Conservation (phyloP, 2,113 vertebrate species). For the Saiga tatarica region DNA sequence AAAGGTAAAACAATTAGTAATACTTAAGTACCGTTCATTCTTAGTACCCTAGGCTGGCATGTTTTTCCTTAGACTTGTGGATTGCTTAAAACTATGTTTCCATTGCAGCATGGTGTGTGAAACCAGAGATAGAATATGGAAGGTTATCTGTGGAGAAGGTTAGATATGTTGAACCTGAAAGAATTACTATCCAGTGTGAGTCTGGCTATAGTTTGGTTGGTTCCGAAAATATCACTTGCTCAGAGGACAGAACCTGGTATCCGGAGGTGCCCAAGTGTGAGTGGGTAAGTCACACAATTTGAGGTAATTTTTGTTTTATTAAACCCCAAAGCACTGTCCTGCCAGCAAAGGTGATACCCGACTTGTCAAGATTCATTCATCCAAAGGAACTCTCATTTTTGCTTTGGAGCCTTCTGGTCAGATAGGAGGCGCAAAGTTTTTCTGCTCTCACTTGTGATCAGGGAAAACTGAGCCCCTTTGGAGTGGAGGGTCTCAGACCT, state of each 20-base stretch:
- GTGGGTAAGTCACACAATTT: conserved; percentile 53
- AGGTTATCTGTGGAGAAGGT: neutral
- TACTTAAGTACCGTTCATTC: neutral
- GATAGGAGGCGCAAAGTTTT: neutral
- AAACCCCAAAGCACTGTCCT: neutral
- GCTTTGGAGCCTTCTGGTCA: neutral
- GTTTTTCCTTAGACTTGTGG: neutral
- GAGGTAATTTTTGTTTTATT: neutral
- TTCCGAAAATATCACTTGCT: neutral
- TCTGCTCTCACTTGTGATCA: neutral
- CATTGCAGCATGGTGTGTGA: conserved; percentile 50
- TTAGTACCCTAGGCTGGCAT: neutral
- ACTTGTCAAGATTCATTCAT: neutral
- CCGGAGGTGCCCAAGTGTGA: conserved; percentile 55
- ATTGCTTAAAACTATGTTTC: conserved; percentile 10
- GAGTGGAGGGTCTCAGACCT: neutral
- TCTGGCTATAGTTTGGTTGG: conserved; percentile 62
- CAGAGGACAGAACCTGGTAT: conserved; percentile 64
- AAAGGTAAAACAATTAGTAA: neutral
- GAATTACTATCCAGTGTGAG: conserved; percentile 38
- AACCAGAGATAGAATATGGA: conserved; percentile 50
- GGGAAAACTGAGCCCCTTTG: neutral
- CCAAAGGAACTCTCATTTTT: neutral
- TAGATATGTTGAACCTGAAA: conserved; percentile 11
- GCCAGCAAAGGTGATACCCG: neutral